phyloP scores from a whole-genome alignment of 2,797 vertebrate genomes.

The Okamejei kenojei region DNA sequence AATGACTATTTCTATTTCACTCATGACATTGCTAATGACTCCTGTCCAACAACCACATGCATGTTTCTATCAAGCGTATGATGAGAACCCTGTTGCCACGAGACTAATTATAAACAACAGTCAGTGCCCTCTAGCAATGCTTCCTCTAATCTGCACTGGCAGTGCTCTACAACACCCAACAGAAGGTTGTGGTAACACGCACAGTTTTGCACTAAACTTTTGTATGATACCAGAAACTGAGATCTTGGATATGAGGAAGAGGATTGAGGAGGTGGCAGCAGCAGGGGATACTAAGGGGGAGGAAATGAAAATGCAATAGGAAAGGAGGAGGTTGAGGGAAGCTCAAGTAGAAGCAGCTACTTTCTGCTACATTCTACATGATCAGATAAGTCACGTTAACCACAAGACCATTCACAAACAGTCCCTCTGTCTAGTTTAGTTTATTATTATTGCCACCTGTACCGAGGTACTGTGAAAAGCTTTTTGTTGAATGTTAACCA shows the following conservation, averaged over 20 bases:
- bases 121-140: not conserved
- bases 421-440: no score
- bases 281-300: not conserved
- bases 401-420: no score
- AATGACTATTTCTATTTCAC: not conserved
- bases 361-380: no score
- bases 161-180: not conserved
- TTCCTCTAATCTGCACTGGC: not conserved
- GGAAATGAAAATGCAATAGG: not conserved
- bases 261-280: not conserved
- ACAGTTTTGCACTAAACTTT: no score
- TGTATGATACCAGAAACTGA: not conserved
- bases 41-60: not conserved
- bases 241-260: not conserved
- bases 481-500: no score
- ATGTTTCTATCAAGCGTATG: not conserved
- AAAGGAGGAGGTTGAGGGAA: not conserved
- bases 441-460: no score
- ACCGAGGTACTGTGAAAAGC: no score
- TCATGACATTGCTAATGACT: not conserved
- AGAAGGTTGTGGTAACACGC: no score
- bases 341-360: no score
- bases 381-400: no score
- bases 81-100: not conserved
- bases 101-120: not conserved